Conservation (phyloP, 2,797 vertebrate species). For the Synaphobranchus kaupii region DNA sequence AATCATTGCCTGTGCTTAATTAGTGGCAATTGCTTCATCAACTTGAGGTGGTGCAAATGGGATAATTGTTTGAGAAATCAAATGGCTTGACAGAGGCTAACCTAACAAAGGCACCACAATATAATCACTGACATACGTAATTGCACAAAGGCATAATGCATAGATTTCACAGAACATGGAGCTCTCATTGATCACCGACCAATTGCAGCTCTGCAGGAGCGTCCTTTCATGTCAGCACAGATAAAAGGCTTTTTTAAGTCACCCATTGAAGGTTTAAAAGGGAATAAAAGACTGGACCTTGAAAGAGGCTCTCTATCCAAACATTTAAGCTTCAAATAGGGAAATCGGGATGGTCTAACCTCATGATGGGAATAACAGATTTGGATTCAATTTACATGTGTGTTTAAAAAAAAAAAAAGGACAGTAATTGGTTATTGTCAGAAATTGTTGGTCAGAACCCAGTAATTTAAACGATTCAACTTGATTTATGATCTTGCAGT, state of each 20-base stretch:
- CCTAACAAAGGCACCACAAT: neutral
- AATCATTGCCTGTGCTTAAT: too few relatives aligned
- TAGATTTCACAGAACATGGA: neutral
- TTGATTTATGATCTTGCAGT: neutral
- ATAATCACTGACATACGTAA: neutral
- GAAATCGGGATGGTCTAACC: neutral
- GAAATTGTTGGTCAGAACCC: neutral
- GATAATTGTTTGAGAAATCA: too few relatives aligned
- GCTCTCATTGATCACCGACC: neutral
- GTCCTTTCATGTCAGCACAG: neutral
- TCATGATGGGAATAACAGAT: neutral
- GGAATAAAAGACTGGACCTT: conserved; percentile 1
- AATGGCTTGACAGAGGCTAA: too few relatives aligned
- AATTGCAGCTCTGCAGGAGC: neutral
- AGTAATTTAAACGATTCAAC: neutral
- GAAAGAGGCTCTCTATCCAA: neutral
- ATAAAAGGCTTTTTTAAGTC: neutral
- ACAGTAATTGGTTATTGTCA: neutral
- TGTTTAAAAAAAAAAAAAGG: neutral
- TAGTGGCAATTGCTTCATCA: too few relatives aligned
- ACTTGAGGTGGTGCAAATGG: too few relatives aligned
- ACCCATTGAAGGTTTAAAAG: neutral
- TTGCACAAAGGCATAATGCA: neutral
- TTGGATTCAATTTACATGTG: neutral
- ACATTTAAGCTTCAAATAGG: neutral